A percentile compares a stretch with the other conserved stretches of the same genome.
Conservation (phyloP, 2,888 invertebrate species). For the Andrena haemorrhoa region DNA sequence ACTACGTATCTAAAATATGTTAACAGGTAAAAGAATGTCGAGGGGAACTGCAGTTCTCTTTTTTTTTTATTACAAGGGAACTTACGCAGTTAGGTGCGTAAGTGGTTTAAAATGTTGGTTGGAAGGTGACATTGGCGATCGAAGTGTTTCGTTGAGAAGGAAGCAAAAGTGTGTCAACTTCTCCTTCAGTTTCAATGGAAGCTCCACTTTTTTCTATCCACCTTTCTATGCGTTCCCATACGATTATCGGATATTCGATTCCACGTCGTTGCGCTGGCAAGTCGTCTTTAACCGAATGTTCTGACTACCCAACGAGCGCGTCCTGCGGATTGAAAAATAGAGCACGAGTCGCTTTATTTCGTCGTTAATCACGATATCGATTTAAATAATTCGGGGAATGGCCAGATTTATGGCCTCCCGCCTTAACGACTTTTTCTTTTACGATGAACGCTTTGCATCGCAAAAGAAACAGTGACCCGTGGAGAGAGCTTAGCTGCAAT, state of each 20-base stretch:
- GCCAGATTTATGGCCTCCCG: not conserved
- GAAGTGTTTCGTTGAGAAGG: not conserved
- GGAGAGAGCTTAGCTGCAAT: not conserved
- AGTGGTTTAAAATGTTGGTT: no score
- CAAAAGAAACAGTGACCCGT: not conserved
- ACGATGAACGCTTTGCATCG: not conserved
- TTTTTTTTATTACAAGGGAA: no score
- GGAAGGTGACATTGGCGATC: not conserved
- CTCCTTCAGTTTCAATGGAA: not conserved
- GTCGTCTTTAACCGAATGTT: not conserved
- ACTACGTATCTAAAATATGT: no score
- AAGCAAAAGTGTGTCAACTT: not conserved
- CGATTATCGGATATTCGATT: not conserved
- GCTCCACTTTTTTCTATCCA: not conserved
- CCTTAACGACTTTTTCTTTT: not conserved
- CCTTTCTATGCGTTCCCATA: not conserved
- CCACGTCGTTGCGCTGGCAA: not conserved
- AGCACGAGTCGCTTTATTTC: not conserved
- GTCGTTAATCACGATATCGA: not conserved
- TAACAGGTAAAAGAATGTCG: no score
- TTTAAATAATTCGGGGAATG: not conserved
- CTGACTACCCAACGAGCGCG: not conserved
- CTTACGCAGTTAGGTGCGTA: no score
- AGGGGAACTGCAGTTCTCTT: no score
- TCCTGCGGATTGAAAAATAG: constrained; percentile 9